Conservation (phyloP, 2,113 vertebrate species). For the Gymnarchus niloticus region DNA sequence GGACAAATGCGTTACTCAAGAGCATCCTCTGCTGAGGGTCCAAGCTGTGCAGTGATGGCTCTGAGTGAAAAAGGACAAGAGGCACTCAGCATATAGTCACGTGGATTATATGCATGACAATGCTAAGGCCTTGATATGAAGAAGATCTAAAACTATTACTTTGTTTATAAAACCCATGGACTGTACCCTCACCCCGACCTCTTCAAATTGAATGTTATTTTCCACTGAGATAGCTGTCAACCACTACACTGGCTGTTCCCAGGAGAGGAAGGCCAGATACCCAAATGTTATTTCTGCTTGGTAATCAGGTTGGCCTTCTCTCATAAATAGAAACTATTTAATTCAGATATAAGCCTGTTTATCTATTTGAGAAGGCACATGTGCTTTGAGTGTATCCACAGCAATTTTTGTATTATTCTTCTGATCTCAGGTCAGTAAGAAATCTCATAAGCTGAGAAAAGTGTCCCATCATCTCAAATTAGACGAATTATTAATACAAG, state of each 20-base stretch:
- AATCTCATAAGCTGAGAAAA: not conserved
- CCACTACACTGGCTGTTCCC: not conserved
- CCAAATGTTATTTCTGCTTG: not conserved
- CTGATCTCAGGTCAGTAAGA: not conserved
- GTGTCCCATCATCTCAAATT: not conserved
- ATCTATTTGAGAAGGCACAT: not conserved
- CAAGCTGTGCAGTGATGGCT: no score
- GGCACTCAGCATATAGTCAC: not conserved
- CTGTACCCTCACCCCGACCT: not conserved
- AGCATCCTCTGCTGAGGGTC: no score
- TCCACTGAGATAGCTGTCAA: not conserved
- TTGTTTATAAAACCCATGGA: not conserved
- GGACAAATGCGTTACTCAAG: no score
- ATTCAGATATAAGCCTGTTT: not conserved
- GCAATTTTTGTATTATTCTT: not conserved
- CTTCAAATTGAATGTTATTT: not conserved
- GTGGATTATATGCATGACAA: not conserved
- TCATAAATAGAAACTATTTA: not conserved
- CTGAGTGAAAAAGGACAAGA: no score
- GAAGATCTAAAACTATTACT: not conserved
- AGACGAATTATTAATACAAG: not conserved
- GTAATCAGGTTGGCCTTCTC: slow-evolving; percentile 4
- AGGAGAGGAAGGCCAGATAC: slow-evolving; percentile 8
- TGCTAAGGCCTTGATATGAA: not conserved
- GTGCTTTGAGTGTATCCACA: not conserved